phyloP scores from a whole-genome alignment of 2,113 vertebrate genomes.

The Zingel zingel region DNA sequence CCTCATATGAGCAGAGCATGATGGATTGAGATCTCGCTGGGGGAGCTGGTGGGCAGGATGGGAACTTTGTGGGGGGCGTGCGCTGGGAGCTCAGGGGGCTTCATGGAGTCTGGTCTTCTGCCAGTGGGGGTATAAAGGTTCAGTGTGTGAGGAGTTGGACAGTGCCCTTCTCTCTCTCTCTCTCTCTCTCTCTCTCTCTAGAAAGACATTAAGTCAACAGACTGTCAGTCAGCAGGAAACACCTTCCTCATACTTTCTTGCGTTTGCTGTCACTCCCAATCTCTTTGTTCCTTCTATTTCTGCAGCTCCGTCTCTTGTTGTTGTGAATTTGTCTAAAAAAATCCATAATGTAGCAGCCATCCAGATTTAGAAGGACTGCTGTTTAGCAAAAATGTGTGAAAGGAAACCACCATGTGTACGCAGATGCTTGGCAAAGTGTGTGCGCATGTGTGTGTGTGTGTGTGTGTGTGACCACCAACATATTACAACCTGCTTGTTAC shows the following conservation, averaged over 20 bases:
- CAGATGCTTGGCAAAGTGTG: slow-evolving; percentile 39
- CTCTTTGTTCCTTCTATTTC: not conserved
- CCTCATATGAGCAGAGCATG: slow-evolving; percentile 40
- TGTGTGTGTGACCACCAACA: slow-evolving; percentile 56
- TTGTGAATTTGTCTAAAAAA: slow-evolving; percentile 31
- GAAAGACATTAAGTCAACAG: slow-evolving; percentile 64
- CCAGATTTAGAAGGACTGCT: slow-evolving; percentile 26
- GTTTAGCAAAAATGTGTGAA: slow-evolving; percentile 56
- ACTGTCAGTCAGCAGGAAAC: slow-evolving; percentile 46
- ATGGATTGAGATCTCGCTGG: slow-evolving; percentile 52
- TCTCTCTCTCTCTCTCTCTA: slow-evolving; percentile 53
- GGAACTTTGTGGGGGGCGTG: slow-evolving; percentile 56
- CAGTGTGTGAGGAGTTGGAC: slow-evolving; percentile 63
- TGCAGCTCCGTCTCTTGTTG: not conserved
- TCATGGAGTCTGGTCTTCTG: slow-evolving; percentile 58
- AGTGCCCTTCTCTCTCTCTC: slow-evolving; percentile 45
- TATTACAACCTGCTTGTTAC: slow-evolving; percentile 73
- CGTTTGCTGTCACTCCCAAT: slow-evolving; percentile 17
- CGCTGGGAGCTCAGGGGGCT: slow-evolving; percentile 33
- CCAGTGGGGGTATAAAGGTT: slow-evolving; percentile 70
- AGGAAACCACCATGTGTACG: slow-evolving; percentile 45
- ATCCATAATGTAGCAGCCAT: slow-evolving; percentile 8
- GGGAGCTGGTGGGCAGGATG: slow-evolving; percentile 60
- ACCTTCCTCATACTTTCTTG: slow-evolving; percentile 27
- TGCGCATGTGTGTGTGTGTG: slow-evolving; percentile 28